Percentiles rank a stretch among this genome's conserved stretches.
Conservation (phyloP, 2,797 vertebrate genomes). For the Gobionotothen gibberifrons region DNA sequence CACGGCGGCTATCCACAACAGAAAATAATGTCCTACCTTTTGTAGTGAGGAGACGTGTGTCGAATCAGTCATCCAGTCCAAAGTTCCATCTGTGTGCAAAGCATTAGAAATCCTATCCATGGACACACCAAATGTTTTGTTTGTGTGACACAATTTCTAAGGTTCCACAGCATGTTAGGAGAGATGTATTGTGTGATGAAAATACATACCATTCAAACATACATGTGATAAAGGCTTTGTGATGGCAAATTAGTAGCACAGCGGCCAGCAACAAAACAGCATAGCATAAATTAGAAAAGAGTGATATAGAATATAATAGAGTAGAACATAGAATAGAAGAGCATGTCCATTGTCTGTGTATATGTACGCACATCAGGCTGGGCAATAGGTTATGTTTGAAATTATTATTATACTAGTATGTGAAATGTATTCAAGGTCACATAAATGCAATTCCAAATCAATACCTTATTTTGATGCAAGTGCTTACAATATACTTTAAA, state of each 20-base stretch:
- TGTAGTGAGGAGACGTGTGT: not conserved
- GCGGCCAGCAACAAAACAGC: not conserved
- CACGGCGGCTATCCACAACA: not conserved
- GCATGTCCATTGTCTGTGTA: not conserved
- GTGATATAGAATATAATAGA: not conserved
- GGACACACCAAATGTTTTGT: not conserved
- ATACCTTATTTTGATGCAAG: not conserved
- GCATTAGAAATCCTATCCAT: not conserved
- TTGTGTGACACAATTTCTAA: not conserved
- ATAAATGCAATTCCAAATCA: too few relatives aligned
- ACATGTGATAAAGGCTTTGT: not conserved
- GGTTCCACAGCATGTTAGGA: not conserved
- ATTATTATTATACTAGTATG: accelerated
- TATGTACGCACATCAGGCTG: not conserved
- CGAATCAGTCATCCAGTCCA: not conserved
- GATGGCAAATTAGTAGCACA: not conserved
- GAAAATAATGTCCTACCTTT: constrained; percentile 5
- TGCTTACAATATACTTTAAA: not conserved
- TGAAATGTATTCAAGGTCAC: not conserved
- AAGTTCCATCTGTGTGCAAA: not conserved
- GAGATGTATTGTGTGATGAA: not conserved
- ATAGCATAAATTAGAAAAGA: not conserved
- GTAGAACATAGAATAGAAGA: not conserved
- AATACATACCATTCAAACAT: not conserved
- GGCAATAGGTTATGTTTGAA: not conserved